Percentiles rank a stretch among this genome's conserved stretches.
These are phyloP conservation scores for Picathartes gymnocephalus DNA, from an alignment of 2,113 vertebrate genomes.

Conservation along the genomic window DNA sequence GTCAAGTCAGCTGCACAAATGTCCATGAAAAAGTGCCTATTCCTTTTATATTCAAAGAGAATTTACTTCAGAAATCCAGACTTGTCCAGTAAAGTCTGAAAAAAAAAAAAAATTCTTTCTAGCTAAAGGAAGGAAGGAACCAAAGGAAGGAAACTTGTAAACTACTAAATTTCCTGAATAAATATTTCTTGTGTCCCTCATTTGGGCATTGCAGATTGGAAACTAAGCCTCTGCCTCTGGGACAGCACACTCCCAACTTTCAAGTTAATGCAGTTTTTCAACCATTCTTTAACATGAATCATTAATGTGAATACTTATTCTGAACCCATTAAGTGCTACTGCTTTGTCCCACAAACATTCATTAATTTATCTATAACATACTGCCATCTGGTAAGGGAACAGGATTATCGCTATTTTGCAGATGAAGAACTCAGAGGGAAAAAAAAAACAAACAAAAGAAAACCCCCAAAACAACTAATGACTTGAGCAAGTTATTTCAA, in stretches of 20 bases:
- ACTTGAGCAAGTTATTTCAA: not conserved
- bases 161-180: conserved; percentile 52
- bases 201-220: not conserved
- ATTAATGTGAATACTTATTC: not conserved
- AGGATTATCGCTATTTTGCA: not conserved
- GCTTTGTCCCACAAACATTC: not conserved
- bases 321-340: not conserved
- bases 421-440: not conserved
- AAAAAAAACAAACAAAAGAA: not conserved
- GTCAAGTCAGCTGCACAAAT: not conserved
- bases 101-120: not conserved
- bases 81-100: not conserved
- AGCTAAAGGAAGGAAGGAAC: conserved; percentile 55
- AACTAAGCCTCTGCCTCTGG: not conserved
- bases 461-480: not conserved
- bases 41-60: not conserved
- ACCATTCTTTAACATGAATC: not conserved
- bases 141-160: conserved; percentile 52
- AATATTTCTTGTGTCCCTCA: conserved; percentile 12
- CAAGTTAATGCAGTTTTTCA: not conserved
- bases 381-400: not conserved
- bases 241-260: not conserved
- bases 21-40: not conserved
- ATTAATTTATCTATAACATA: not conserved
- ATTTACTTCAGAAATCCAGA: not conserved